Conservation (phyloP, 2,113 vertebrate genomes). For the Menura novaehollandiae region DNA sequence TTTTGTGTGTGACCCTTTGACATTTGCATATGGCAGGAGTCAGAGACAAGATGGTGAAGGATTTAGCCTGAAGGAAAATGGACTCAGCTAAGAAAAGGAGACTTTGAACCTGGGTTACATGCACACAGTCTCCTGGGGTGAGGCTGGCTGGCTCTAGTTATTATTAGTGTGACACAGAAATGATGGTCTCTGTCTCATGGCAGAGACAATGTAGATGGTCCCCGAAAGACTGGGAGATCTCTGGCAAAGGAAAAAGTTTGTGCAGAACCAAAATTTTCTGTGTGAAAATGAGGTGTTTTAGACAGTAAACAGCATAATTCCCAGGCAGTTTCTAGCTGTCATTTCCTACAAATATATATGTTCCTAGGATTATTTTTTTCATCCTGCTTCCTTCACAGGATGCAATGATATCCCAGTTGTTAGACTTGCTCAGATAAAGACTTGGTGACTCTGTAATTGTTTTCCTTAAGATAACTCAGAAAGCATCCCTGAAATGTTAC, state of each 20-base stretch:
- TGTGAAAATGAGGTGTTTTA: background rate
- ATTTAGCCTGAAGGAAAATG: slow-evolving; percentile 25
- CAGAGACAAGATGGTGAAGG: background rate
- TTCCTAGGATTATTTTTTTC: background rate
- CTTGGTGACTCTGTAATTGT: rapidly evolving
- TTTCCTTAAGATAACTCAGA: background rate
- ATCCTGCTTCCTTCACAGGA: background rate
- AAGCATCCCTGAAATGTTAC: background rate
- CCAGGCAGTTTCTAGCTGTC: background rate
- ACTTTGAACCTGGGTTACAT: background rate
- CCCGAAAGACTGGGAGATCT: background rate
- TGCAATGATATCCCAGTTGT: background rate
- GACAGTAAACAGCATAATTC: background rate
- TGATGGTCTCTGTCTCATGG: background rate
- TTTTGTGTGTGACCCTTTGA: background rate
- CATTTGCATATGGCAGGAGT: background rate
- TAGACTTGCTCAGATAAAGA: background rate
- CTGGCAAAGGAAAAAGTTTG: background rate
- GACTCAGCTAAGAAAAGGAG: background rate
- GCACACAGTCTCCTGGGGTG: background rate
- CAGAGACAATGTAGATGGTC: background rate
- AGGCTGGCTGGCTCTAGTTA: background rate
- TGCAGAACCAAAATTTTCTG: background rate
- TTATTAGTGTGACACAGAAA: background rate
- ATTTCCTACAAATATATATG: background rate